Evolutionary conservation across 2,113 vertebrate species (phyloP).

Genomic region (Vidua chalybeata): DNA sequence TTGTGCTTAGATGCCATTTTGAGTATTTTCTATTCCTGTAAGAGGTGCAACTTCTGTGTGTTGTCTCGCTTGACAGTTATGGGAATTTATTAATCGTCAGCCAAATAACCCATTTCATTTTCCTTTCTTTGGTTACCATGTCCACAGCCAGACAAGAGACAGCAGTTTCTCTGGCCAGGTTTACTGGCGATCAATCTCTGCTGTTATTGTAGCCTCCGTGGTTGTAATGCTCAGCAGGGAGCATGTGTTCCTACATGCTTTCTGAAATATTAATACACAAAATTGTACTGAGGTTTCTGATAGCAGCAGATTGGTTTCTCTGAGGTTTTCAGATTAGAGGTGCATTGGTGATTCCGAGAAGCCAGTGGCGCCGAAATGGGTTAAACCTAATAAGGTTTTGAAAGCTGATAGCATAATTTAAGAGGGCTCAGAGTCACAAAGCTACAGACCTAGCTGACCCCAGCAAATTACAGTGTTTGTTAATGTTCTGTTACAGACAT

Average conservation of each 20-base stretch:
- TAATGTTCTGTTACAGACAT: conserved; percentile 74
- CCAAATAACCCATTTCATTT: conserved; percentile 73
- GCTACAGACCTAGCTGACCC: conserved; percentile 73
- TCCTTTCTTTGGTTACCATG: conserved; percentile 48
- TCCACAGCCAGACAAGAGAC: conserved; percentile 63
- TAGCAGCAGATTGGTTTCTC: conserved; percentile 81
- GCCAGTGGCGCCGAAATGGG: conserved; percentile 82
- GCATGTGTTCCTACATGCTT: conserved; percentile 73
- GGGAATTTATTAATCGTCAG: conserved; percentile 74
- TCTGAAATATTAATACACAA: conserved; percentile 92
- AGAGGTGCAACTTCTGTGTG: conserved; percentile 30
- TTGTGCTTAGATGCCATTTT: neutral
- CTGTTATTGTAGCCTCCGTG: conserved; percentile 65
- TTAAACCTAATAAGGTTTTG: conserved; percentile 87
- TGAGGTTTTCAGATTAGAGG: conserved; percentile 83
- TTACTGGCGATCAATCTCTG: conserved; percentile 50
- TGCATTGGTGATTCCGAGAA: conserved; percentile 87
- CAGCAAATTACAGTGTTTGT: conserved; percentile 76
- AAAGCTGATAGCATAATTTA: conserved; percentile 88
- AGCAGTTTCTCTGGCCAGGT: conserved; percentile 6
- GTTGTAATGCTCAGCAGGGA: conserved; percentile 80
- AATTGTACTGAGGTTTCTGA: conserved; percentile 86
- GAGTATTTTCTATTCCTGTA: conserved; percentile 60
- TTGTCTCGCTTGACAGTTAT: conserved; percentile 54
- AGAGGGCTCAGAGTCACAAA: conserved; percentile 69